phyloP scores from a whole-genome alignment of 2,888 invertebrate genomes.

The Drosophila ezoana region DNA sequence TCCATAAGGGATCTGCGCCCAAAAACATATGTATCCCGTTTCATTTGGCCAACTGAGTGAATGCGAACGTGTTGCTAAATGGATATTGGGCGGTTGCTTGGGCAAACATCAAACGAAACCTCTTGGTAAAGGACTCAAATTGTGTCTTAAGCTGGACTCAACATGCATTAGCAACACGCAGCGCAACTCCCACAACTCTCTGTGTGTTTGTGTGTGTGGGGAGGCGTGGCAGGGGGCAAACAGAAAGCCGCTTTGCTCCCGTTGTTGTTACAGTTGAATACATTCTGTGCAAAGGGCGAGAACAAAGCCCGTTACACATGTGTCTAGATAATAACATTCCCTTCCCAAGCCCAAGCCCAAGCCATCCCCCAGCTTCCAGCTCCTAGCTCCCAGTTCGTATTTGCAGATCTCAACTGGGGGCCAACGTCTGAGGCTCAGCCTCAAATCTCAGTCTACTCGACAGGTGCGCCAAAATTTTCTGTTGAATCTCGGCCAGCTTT shows the following conservation, averaged over 20 bases:
- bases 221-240: slow-evolving; percentile 17
- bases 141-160: slow-evolving; percentile 78
- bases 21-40: background rate
- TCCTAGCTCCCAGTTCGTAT: slow-evolving; percentile 9
- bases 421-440: slow-evolving; percentile 25
- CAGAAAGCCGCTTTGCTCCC: slow-evolving; percentile 55
- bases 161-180: slow-evolving; percentile 75
- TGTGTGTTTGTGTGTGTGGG: background rate
- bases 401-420: slow-evolving; percentile 3
- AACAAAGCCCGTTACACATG: slow-evolving; percentile 78
- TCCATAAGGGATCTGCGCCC: background rate
- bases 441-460: slow-evolving; percentile 48
- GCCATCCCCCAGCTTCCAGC: slow-evolving; percentile 11
- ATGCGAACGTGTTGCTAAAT: slow-evolving; percentile 60
- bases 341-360: slow-evolving; percentile 38
- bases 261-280: slow-evolving; percentile 59
- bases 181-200: background rate
- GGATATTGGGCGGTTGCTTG: slow-evolving; percentile 53
- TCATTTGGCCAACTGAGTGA: slow-evolving; percentile 41
- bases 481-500: slow-evolving; percentile 72
- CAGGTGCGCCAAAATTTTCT: slow-evolving; percentile 71
- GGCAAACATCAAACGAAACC: slow-evolving; percentile 66
- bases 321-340: slow-evolving; percentile 75
- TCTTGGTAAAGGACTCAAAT: slow-evolving; percentile 61
- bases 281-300: slow-evolving; percentile 43